A percentile compares a stretch with the other conserved stretches of the same genome.
Conservation (phyloP, 2,888 invertebrate genomes). For the Marasmarcha lunaedactyla region DNA sequence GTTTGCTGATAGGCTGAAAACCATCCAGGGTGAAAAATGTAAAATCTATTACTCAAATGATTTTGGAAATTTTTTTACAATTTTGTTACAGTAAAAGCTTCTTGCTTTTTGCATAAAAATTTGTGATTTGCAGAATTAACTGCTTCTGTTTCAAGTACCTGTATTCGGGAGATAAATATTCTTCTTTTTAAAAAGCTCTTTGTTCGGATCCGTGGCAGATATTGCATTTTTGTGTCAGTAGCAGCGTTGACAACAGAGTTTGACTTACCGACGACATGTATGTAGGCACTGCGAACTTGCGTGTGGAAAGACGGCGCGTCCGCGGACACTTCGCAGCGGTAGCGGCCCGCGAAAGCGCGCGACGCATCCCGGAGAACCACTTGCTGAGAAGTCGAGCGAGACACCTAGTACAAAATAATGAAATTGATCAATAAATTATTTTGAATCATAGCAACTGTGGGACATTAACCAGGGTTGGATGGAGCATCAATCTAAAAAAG, state of each 20-base stretch:
- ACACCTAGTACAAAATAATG: conserved; percentile 51
- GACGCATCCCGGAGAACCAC: conserved; percentile 77
- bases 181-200: neutral
- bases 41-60: no score
- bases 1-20: no score
- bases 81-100: no score
- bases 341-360: conserved; percentile 75
- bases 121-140: no score
- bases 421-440: conserved; percentile 14
- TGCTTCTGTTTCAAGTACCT: no score
- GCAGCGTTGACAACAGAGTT: no score
- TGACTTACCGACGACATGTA: conserved; percentile 80
- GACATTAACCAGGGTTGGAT: neutral
- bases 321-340: conserved; percentile 80
- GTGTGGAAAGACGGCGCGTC: conserved; percentile 81
- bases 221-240: no score
- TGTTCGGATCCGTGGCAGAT: no score
- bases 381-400: conserved; percentile 72
- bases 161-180: no score
- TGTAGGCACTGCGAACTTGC: conserved; percentile 73
- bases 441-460: conserved; percentile 10
- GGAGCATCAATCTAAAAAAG: neutral
- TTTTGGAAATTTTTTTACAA: no score
- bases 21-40: no score
- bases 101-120: no score